A percentile compares a stretch with the other conserved stretches of the same genome.
phyloP scores from a whole-genome alignment of 2,113 vertebrate genomes.

The Euleptes europaea region DNA sequence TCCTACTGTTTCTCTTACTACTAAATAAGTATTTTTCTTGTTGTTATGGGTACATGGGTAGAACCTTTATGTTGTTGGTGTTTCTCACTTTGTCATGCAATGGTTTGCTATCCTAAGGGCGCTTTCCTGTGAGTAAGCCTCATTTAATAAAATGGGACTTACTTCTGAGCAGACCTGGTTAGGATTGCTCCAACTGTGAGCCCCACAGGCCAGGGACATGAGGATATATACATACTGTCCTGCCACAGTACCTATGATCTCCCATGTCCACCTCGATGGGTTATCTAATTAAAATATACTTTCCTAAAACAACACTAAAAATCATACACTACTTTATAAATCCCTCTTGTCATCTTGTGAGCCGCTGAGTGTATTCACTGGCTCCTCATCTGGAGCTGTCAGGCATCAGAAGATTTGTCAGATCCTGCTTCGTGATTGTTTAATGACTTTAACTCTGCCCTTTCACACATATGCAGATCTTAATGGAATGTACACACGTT shows the following conservation, averaged over 20 bases:
- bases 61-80: background rate
- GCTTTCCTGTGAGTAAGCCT: no score
- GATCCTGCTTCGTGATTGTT: background rate
- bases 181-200: background rate
- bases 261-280: background rate
- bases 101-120: no score
- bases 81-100: background rate
- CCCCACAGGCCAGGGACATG: no score
- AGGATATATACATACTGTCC: background rate
- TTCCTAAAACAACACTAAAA: background rate
- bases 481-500: background rate
- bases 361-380: background rate
- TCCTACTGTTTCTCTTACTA: background rate
- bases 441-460: background rate
- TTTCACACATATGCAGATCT: background rate
- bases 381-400: background rate
- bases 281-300: background rate
- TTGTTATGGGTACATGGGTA: background rate
- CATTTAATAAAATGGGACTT: no score
- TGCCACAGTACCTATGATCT: background rate
- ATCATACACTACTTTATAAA: background rate
- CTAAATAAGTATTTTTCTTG: background rate
- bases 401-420: background rate
- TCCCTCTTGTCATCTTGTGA: background rate
- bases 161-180: no score